These are phyloP conservation scores for Ips typographus DNA, from an alignment of 1,140 invertebrate genomes.

Conservation along the genomic window DNA sequence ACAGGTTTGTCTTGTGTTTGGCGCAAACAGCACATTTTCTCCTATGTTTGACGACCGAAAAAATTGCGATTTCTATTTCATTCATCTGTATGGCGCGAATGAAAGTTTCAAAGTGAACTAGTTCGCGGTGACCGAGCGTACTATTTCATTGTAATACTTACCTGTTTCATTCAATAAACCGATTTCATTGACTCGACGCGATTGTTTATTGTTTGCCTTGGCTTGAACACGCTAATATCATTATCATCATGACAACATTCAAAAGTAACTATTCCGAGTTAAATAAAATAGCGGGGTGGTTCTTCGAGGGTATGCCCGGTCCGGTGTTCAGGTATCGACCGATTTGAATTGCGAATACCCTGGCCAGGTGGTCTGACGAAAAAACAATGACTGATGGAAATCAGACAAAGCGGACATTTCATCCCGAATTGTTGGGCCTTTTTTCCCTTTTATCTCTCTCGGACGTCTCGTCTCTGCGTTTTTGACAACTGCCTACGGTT, in stretches of 20 bases:
- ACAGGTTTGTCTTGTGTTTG: too few relatives aligned
- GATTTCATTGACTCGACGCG: neutral
- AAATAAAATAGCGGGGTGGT: neutral
- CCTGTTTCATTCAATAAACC: slow-evolving; percentile 4
- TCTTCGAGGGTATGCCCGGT: neutral
- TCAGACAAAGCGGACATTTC: slow-evolving; percentile 3
- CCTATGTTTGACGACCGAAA: neutral
- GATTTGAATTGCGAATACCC: slow-evolving; percentile 26
- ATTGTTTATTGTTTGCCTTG: neutral
- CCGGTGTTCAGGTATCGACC: neutral
- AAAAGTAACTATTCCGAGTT: neutral
- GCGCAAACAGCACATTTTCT: neutral
- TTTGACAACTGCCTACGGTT: neutral
- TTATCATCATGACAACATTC: neutral
- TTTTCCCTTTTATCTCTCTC: neutral
- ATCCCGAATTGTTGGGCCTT: slow-evolving; percentile 7
- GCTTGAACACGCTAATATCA: neutral
- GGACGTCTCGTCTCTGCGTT: neutral
- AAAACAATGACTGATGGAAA: slow-evolving; percentile 22
- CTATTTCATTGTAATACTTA: slow-evolving; percentile 5
- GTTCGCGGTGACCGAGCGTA: slow-evolving; percentile 4
- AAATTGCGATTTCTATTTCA: slow-evolving; percentile 3
- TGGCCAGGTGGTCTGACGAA: slow-evolving; percentile 21
- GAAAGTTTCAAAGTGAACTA: neutral
- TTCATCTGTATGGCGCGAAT: neutral